Conservation (phyloP, 2,797 vertebrate species). For the Trematomus bernacchii region DNA sequence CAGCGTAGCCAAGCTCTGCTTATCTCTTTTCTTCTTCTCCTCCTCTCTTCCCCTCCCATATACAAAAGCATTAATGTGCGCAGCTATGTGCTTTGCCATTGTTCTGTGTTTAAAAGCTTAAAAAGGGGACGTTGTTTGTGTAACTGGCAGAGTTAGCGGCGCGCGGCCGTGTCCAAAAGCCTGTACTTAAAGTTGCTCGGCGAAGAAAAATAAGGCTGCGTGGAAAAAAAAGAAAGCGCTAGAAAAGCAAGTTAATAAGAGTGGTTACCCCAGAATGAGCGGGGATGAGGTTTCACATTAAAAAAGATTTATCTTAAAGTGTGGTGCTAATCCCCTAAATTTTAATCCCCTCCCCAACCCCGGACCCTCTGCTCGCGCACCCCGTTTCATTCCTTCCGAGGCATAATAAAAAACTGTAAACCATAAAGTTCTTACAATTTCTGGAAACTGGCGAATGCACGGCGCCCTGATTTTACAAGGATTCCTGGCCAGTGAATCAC, state of each 20-base stretch:
- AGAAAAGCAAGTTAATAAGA: constrained; percentile 82
- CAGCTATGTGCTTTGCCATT: constrained; percentile 83
- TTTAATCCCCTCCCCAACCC: constrained; percentile 71
- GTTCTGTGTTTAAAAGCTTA: constrained; percentile 87
- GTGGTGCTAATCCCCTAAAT: constrained; percentile 84
- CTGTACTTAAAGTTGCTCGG: constrained; percentile 74
- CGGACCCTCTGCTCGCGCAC: constrained; percentile 40
- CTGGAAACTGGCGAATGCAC: constrained; percentile 81
- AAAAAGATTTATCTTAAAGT: constrained; percentile 88
- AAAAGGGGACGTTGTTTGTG: constrained; percentile 81
- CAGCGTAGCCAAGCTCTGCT: constrained; percentile 83
- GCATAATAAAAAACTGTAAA: constrained; percentile 80
- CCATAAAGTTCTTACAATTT: constrained; percentile 85
- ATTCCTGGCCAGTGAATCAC: constrained; percentile 84
- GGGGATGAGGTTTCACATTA: constrained; percentile 86
- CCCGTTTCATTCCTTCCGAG: constrained; percentile 69
- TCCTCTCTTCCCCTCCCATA: constrained; percentile 61
- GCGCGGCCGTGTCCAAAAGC: constrained; percentile 69
- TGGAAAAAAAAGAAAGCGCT: constrained; percentile 65
- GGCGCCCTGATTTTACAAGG: constrained; percentile 83
- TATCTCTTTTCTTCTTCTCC: constrained; percentile 83
- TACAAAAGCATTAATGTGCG: constrained; percentile 85
- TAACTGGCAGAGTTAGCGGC: constrained; percentile 76
- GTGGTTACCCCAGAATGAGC: constrained; percentile 83
- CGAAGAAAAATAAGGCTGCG: constrained; percentile 53